These are phyloP conservation scores for Pammene aurita DNA, from an alignment of 2,888 invertebrate species.

Conservation along the genomic window DNA sequence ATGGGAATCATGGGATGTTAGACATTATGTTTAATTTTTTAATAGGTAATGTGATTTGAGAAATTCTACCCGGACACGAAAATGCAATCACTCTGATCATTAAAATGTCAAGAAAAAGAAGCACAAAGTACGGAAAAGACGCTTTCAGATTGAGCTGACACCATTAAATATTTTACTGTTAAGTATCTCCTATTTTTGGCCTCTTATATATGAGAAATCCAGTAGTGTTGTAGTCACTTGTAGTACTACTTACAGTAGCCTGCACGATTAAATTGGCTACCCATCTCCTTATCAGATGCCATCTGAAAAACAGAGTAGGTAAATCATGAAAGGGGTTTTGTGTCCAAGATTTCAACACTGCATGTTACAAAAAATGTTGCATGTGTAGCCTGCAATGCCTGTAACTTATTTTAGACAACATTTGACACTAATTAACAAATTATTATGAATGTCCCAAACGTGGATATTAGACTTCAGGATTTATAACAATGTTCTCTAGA, in stretches of 20 bases:
- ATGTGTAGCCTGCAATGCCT: too few species aligned
- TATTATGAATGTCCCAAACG: too few species aligned
- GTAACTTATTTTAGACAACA: too few species aligned
- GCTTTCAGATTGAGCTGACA: constrained; percentile 33
- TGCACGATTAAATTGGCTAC: not conserved
- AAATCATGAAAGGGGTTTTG: too few species aligned
- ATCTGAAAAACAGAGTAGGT: too few species aligned
- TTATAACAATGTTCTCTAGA: too few species aligned
- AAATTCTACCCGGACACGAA: constrained; percentile 4
- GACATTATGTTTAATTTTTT: constrained; percentile 1
- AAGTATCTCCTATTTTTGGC: constrained; percentile 18
- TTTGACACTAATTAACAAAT: too few species aligned
- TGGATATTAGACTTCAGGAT: too few species aligned
- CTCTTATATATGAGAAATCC: not conserved
- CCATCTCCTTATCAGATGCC: too few species aligned
- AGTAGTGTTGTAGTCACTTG: not conserved
- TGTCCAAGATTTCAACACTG: too few species aligned
- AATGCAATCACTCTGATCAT: constrained; percentile 3
- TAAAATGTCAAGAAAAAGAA: constrained; percentile 37
- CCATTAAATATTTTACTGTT: constrained; percentile 24
- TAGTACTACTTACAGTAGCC: not conserved
- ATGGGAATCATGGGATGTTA: too few species aligned
- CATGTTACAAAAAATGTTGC: too few species aligned
- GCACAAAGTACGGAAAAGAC: constrained; percentile 30
- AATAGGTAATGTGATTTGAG: constrained; percentile 11